Conservation (phyloP, 2,797 vertebrate genomes). For the Rachycentron canadum region DNA sequence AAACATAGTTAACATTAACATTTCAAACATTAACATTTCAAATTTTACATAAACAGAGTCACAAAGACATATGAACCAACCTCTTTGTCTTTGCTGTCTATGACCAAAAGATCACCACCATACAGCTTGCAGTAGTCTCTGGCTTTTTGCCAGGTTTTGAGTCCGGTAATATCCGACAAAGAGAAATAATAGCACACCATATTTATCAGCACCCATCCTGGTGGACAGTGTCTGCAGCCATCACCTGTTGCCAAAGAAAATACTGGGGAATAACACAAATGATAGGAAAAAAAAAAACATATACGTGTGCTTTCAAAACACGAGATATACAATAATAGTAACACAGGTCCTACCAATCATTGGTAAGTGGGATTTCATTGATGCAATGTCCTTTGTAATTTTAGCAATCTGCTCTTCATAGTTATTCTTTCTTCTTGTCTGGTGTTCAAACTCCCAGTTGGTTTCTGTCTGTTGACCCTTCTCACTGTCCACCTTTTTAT, state of each 20-base stretch:
- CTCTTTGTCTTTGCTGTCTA: constrained; percentile 67
- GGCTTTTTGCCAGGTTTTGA: constrained; percentile 46
- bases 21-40: neutral
- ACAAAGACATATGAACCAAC: constrained; percentile 26
- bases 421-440: constrained; percentile 39
- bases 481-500: constrained; percentile 31
- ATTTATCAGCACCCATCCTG: constrained; percentile 57
- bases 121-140: constrained; percentile 50
- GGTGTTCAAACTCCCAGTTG: constrained; percentile 65
- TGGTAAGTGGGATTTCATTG: constrained; percentile 16
- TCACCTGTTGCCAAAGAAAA: constrained; percentile 38
- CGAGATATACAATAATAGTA: neutral
- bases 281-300: neutral
- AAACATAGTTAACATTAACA: neutral
- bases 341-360: constrained; percentile 45
- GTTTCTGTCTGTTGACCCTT: constrained; percentile 18
- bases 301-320: neutral
- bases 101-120: constrained; percentile 62
- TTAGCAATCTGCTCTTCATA: constrained; percentile 9
- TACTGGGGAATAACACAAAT: neutral
- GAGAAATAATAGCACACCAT: constrained; percentile 63
- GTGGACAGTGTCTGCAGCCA: constrained; percentile 60
- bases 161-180: accelerated
- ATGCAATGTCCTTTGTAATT: neutral
- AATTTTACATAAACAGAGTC: neutral